Conservation (phyloP, 1,140 invertebrate species). For the Neuroterus valhalla region DNA sequence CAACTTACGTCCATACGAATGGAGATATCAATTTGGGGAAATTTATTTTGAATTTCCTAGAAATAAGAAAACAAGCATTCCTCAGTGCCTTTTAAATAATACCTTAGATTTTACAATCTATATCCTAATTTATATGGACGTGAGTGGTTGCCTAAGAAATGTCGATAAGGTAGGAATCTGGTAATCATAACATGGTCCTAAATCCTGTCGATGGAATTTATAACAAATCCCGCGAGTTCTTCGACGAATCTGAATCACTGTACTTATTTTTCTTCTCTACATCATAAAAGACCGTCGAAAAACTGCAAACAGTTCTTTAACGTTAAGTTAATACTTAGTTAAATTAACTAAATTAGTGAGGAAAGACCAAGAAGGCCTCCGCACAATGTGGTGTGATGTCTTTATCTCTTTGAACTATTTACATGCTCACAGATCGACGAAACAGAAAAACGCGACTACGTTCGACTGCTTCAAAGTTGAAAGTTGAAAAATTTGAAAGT, state of each 20-base stretch:
- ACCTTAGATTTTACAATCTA: no score
- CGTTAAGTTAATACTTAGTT: slow-evolving; percentile 16
- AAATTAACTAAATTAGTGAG: slow-evolving; percentile 26
- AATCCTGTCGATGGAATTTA: background rate
- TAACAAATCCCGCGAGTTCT: background rate
- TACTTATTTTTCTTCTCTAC: background rate
- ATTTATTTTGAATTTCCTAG: no score
- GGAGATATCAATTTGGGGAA: no score
- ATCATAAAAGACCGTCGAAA: slow-evolving; percentile 12
- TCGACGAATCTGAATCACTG: slow-evolving; percentile 7
- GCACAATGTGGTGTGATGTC: slow-evolving; percentile 28
- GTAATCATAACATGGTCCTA: background rate
- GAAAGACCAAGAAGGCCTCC: slow-evolving; percentile 20
- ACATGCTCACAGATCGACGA: slow-evolving; percentile 16
- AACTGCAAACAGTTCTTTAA: slow-evolving; percentile 2
- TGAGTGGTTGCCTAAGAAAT: no score
- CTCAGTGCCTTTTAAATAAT: no score
- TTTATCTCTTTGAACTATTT: slow-evolving; percentile 29
- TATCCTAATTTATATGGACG: no score
- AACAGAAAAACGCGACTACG: slow-evolving; percentile 18
- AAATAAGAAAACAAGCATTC: no score
- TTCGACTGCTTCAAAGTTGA: slow-evolving; percentile 16
- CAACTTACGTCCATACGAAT: no score
- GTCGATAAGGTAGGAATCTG: background rate
- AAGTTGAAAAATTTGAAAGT: background rate